Conservation (phyloP, 2,888 invertebrate species). For the Spatulosminthurus flaviceps region DNA sequence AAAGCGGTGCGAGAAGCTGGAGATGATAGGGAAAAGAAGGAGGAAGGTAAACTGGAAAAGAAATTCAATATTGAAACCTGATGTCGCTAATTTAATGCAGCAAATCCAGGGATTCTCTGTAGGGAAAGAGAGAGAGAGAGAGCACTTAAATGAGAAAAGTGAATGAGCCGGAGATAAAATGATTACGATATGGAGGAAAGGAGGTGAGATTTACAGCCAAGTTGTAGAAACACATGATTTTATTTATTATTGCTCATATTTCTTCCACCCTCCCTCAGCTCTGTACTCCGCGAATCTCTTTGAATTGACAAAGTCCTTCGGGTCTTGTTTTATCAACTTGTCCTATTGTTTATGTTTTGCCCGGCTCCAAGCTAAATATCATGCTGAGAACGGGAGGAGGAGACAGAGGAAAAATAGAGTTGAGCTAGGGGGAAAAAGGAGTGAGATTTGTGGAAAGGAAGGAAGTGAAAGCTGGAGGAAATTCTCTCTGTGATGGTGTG, state of each 20-base stretch:
- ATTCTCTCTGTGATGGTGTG: not conserved
- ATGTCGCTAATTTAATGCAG: no score
- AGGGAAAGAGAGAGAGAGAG: no score
- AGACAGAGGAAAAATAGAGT: not conserved
- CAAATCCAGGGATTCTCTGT: no score
- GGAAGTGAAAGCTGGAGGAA: not conserved
- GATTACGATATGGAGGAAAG: not conserved
- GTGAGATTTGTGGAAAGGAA: not conserved
- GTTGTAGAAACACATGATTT: not conserved
- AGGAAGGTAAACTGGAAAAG: no score
- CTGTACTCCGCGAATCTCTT: not conserved
- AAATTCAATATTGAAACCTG: no score
- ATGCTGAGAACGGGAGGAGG: not conserved
- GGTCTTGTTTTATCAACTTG: not conserved
- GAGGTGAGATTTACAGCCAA: not conserved
- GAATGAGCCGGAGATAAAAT: not conserved
- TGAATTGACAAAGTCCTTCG: conserved; percentile 6
- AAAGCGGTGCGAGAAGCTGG: no score
- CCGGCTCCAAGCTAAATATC: not conserved
- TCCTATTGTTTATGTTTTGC: not conserved
- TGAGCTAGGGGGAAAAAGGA: not conserved
- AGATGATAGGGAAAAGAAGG: no score
- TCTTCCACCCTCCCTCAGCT: not conserved
- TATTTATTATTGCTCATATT: conserved; percentile 1
- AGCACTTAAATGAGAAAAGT: no score